A percentile compares a stretch with the other conserved stretches of the same genome.
Conservation (phyloP, 1,140 invertebrate species). For the Leptinotarsa defecta region DNA sequence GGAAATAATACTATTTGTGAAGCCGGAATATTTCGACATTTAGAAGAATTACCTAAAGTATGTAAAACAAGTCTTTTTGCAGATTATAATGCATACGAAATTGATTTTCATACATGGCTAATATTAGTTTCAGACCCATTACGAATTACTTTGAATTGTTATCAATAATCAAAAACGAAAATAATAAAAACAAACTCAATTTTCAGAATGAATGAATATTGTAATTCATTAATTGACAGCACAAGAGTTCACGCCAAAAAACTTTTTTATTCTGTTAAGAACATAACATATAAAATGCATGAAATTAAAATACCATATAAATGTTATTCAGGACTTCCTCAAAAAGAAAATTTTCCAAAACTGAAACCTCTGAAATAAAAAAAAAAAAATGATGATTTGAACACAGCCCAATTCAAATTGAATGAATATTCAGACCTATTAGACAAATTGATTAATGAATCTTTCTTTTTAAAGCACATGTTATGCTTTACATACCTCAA, state of each 20-base stretch:
- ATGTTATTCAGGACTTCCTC: neutral
- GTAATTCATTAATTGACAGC: neutral
- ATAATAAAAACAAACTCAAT: neutral
- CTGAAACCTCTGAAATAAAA: slow-evolving; percentile 3
- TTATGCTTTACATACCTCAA: neutral
- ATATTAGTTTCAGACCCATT: neutral
- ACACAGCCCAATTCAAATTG: neutral
- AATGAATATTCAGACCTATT: no score
- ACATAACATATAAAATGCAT: neutral
- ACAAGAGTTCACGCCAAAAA: neutral
- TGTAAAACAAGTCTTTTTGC: neutral
- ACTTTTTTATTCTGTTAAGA: neutral
- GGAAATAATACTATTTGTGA: neutral
- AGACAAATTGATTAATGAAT: neutral
- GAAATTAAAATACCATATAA: neutral
- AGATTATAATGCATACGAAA: neutral
- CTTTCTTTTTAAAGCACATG: neutral
- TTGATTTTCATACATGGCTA: neutral
- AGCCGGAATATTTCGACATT: neutral
- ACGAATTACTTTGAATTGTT: neutral
- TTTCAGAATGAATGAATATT: neutral
- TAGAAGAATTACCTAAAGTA: neutral
- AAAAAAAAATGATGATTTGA: neutral
- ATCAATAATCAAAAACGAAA: neutral
- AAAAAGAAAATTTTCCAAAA: neutral